phyloP scores from a whole-genome alignment of 30 jellyfish, hydroid and myxozoan species.

The Aurelia coerulea region DNA sequence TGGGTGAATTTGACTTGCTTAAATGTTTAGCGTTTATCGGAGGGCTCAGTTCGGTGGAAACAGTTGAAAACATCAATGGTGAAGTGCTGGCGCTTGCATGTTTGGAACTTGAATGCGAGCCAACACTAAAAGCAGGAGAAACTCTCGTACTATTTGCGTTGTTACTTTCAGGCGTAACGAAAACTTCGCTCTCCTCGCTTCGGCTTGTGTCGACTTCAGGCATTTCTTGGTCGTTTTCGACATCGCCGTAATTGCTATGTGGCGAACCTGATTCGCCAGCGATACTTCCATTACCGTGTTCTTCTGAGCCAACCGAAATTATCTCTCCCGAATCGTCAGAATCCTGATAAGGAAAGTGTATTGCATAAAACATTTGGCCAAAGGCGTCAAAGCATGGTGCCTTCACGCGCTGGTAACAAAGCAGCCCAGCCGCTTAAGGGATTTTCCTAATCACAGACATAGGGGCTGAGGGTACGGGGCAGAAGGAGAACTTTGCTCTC shows the following conservation, averaged over 20 bases:
- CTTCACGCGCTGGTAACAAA: no score
- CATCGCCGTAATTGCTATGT: conserved; percentile 62
- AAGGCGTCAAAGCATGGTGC: no score
- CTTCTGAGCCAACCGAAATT: conserved; percentile 61
- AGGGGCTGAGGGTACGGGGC: no score
- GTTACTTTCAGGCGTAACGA: conserved; percentile 36
- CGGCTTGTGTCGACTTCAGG: conserved; percentile 34
- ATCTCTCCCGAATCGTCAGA: conserved; percentile 73
- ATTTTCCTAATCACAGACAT: no score
- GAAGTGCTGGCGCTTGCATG: conserved; percentile 48
- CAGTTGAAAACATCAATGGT: conserved; percentile 43
- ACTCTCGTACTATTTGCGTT: conserved; percentile 13
- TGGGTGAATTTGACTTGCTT: conserved; percentile 52
- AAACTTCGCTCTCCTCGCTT: conserved; percentile 62
- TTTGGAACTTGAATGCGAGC: conserved; percentile 28
- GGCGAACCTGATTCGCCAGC: conserved; percentile 82
- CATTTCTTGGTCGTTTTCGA: conserved; percentile 32
- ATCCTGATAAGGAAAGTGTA: conserved; percentile 48
- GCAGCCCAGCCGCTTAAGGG: no score
- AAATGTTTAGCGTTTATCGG: conserved; percentile 23
- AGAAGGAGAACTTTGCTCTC: no score
- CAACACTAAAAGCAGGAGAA: conserved; percentile 63
- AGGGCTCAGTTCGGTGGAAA: conserved; percentile 38
- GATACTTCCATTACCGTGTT: conserved; percentile 64
- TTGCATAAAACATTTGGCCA: no score